Evolutionary conservation across 1,140 invertebrate species (phyloP), one percentile per base, ranked within the genome.

Genomic region (Paralvinella palmiformis): DNA sequence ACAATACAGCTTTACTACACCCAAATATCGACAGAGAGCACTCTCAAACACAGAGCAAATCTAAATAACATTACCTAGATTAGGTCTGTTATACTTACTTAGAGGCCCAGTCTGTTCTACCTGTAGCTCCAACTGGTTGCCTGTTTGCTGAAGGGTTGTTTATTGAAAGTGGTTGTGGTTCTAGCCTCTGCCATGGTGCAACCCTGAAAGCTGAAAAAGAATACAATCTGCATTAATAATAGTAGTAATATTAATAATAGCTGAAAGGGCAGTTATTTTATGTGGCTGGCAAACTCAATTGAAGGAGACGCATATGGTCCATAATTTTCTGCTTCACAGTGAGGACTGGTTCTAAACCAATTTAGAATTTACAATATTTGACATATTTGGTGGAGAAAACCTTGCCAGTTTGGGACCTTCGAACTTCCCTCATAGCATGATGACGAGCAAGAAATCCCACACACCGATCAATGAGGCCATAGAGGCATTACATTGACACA

Each of bases 41-140:
- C n/a, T n/a, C n/a, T n/a, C n/a, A n/a, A n/a, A n/a, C n/a, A n/a
- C n/a, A n/a, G n/a, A n/a, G n/a, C n/a, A n/a, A n/a, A n/a, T n/a
- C n/a, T n/a, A n/a, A n/a, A n/a, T n/a, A n/a, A n/a, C n/a, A n/a
- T n/a, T n/a, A n/a, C n/a, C n/a, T n/a, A n/a, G n/a, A n/a, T n/a
- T n/a, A n/a, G n/a, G n/a, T n/a, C n/a, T n/a, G n/a, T n/a, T n/a
- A n/a, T 52, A 59, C 60, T 62, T 37, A 63, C 62, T 63, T 63
- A 2, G 50, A 56, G 15, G 62, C 48, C 62, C 62, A 63, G 35
- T 63, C 62, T 27, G 50, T 55, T n/a, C 62, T 24, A n/a, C 62
- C 62, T 17, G 62, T 56, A n/a, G 50, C n/a, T 24, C 53, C 53
- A n/a, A 63, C 62, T 32, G 62, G 27, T 36, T 63, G 62, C 53